Base-by-base conservation (phyloP, 2,888 invertebrate species). In the Caradrina clavipalpis region DNA sequence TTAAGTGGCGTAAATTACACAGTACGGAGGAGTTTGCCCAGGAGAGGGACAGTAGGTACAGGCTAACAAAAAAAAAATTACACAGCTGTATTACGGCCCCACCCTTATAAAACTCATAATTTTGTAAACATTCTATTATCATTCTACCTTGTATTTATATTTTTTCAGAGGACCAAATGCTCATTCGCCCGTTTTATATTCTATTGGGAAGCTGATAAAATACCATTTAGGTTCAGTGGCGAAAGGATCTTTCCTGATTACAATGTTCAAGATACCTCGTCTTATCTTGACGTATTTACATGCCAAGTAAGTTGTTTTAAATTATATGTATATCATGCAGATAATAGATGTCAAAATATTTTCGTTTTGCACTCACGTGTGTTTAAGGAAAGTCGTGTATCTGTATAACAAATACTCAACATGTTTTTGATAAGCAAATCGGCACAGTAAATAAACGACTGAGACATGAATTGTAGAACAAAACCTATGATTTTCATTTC, bases 201-300 rank as follows among this genome's bases (percentile, higher is more conserved):
- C 98, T 0, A 97, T 98, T 83, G 97, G 97, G 61, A 98, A 98
- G 86, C 93, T 98, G 39, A 87, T 98, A 8, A 98, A 98, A 88
- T 99, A 99, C 89, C 99, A 99, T 92, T 95, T 99, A 86, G 99
- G 99, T 17, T 99, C 99, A 0, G 97, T 99, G 6, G 99, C 99
- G 0, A 98, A 99, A 87, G 99, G 99, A 2, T 98, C 99, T 0
- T 97, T 99, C 80, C 96, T 99, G 49, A 99, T 99, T 73, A 99
- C 99, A 0, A 95, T 99, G 60, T 98, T 99, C 88, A 99, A 99
- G 95, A 95, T 99, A 69, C 99, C 99, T 19, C 96, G 99, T 58
- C 96, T 99, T 1, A 97, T 99, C 81, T 95, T 99, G 77, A 98
- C 98, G 19, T 99, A 98, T 92, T 90, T 99, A n/a, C 98, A 99